Base-by-base conservation (phyloP, 2,113 vertebrate genomes). In the Anoplopoma fimbria region DNA sequence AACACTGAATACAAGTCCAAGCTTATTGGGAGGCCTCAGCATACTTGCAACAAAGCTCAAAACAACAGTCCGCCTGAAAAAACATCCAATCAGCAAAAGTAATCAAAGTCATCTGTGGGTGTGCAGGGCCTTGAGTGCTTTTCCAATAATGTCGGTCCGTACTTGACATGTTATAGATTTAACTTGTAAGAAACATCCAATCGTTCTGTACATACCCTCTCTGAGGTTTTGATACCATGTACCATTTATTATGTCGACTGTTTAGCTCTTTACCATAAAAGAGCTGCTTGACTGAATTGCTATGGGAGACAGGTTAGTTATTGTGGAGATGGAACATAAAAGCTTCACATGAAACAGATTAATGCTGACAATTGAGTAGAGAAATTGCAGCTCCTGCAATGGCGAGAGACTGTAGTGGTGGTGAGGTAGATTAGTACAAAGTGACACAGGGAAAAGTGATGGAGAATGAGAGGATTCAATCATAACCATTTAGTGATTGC, bases 321-420 rank as follows among this genome's bases (percentile, higher is more conserved):
- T 67, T 49, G 73, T 29, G 6, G 42, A 61, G 72, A 42, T 60
- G 27, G 47, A 72, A 61, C 79, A 68, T 81, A 53, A 73, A 67
- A 72, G 77, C 82, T 27, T 82, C 78, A 78, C 68, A 77, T 72
- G 60, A 79, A 34, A 49, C 79, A 83, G 73, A 89, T 90, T 75
- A 85, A 88, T 74, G 73, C 23, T 12, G 58, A 67, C 78, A 88
- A 89, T 77, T 88, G 71, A 86, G 78, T 67, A 77, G 81, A 87
- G 88, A 87, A 72, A 75, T 64, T 63, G 65, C 77, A 47, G 38
- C 61, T 72, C 49, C 67, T n/a, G 64, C 57, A 63, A 29, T 31
- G 40, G 23, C 8, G 75, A 75, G 62, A 36, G 19, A 33, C 65
- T 34, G 33, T 23, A 25, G 75, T 45, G 69, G 31, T 55, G 62